phyloP scores from a whole-genome alignment of 2,888 invertebrate species.

The Meiosimyza decipiens region DNA sequence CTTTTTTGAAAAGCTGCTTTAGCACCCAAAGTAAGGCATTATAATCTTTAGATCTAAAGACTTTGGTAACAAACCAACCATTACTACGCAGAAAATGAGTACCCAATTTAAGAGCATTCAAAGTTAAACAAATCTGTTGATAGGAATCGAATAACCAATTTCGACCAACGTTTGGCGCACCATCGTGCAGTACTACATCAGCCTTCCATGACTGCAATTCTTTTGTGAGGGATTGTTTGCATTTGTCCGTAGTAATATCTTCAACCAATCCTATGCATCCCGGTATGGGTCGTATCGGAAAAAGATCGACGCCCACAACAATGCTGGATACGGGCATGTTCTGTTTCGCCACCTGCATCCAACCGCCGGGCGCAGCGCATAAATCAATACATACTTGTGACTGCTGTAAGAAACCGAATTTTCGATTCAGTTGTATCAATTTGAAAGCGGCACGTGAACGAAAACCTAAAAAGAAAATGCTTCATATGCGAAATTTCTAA shows the following conservation, averaged over 20 bases:
- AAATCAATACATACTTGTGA: slow-evolving; percentile 97
- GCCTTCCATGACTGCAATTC: slow-evolving; percentile 96
- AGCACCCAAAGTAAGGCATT: slow-evolving; percentile 94
- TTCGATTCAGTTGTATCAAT: slow-evolving; percentile 95
- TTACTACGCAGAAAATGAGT: slow-evolving; percentile 88
- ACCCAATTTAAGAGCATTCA: slow-evolving; percentile 93
- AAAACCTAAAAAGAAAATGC: slow-evolving; percentile 74
- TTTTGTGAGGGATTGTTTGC: slow-evolving; percentile 80
- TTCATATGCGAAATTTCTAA: not conserved
- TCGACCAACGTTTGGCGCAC: slow-evolving; percentile 96
- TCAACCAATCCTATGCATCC: slow-evolving; percentile 91
- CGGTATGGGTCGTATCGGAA: slow-evolving; percentile 89
- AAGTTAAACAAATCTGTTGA: slow-evolving; percentile 88
- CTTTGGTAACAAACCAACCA: slow-evolving; percentile 98
- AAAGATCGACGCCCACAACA: slow-evolving; percentile 95
- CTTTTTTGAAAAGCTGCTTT: slow-evolving; percentile 95
- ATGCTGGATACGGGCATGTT: slow-evolving; percentile 97
- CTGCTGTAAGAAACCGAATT: slow-evolving; percentile 95
- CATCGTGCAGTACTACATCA: slow-evolving; percentile 96
- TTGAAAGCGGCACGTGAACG: slow-evolving; percentile 99
- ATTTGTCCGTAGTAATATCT: slow-evolving; percentile 98
- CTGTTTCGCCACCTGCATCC: slow-evolving; percentile 98
- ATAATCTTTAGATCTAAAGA: slow-evolving; percentile 98
- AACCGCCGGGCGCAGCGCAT: slow-evolving; percentile 99
- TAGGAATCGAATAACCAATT: slow-evolving; percentile 99